Percentiles rank a stretch among this genome's conserved stretches.
Conservation (phyloP, 2,113 vertebrate species). For the Corydoras maculifer region DNA sequence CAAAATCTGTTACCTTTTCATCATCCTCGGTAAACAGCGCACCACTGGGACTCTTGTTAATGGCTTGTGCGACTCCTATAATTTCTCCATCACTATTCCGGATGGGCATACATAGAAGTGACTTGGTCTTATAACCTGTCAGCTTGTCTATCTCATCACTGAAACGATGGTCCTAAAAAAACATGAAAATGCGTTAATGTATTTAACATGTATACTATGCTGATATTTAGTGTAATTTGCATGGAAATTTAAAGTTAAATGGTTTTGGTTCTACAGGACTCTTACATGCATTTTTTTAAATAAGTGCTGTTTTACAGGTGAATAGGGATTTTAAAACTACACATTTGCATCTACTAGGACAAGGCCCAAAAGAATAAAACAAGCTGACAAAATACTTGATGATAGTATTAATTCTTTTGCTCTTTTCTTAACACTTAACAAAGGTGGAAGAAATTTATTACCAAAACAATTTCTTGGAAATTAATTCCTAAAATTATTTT, state of each 20-base stretch:
- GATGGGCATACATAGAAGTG: slow-evolving; percentile 94
- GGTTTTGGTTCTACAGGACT: too few relatives aligned
- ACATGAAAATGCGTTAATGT: slow-evolving; percentile 10
- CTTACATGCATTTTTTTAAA: too few relatives aligned
- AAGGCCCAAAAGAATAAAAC: too few relatives aligned
- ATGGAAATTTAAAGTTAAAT: neutral
- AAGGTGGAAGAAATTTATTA: too few relatives aligned
- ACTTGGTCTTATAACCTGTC: slow-evolving; percentile 97
- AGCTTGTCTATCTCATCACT: slow-evolving; percentile 98
- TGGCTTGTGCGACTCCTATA: slow-evolving; percentile 93
- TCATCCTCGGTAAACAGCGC: slow-evolving; percentile 90
- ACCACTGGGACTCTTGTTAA: slow-evolving; percentile 91
- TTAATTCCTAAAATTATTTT: too few relatives aligned
- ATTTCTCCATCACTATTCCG: slow-evolving; percentile 90
- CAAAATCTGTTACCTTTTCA: slow-evolving; percentile 77
- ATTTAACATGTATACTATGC: neutral
- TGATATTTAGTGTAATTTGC: neutral
- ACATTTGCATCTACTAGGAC: too few relatives aligned
- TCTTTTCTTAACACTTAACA: too few relatives aligned
- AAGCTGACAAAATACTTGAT: too few relatives aligned
- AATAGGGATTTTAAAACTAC: too few relatives aligned
- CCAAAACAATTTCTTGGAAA: too few relatives aligned
- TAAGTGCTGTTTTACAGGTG: too few relatives aligned
- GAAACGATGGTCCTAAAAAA: slow-evolving; percentile 85
- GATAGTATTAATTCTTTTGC: too few relatives aligned